Percentiles rank a stretch among this genome's conserved stretches.
phyloP scores from a whole-genome alignment of 2,113 vertebrate genomes.

The Mastomys natalensis region DNA sequence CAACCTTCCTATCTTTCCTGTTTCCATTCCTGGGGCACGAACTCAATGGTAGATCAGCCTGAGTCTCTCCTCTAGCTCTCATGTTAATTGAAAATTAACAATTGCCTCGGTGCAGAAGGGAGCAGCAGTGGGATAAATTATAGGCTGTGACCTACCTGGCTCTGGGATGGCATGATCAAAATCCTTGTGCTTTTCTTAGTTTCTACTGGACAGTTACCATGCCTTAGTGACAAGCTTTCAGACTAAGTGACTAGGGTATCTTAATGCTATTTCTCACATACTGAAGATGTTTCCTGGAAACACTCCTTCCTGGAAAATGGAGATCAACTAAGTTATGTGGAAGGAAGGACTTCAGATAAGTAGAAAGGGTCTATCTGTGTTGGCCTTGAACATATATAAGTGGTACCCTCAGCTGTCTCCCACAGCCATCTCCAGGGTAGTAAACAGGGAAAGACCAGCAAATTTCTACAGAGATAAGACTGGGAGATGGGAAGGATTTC shows the following conservation, averaged over 20 bases:
- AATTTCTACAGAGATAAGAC: background rate
- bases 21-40: background rate
- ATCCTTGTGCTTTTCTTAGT: background rate
- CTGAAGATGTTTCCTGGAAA: background rate
- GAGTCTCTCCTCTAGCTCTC: background rate
- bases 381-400: fast-evolving
- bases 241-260: no score
- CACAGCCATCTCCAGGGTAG: fast-evolving
- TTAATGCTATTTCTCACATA: background rate
- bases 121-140: background rate
- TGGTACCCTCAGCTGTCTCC: fast-evolving
- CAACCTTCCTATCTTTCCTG: background rate
- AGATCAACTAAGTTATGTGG: background rate
- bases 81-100: background rate
- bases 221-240: background rate
- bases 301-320: background rate
- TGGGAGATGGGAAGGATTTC: background rate
- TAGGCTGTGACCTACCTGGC: background rate
- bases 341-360: background rate
- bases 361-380: fast-evolving
- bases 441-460: background rate
- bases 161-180: background rate
- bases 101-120: fast-evolving
- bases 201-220: background rate
- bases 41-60: background rate